Evolutionary conservation across 2,888 invertebrate genomes (phyloP).

Genomic region (Leucozona laternaria): DNA sequence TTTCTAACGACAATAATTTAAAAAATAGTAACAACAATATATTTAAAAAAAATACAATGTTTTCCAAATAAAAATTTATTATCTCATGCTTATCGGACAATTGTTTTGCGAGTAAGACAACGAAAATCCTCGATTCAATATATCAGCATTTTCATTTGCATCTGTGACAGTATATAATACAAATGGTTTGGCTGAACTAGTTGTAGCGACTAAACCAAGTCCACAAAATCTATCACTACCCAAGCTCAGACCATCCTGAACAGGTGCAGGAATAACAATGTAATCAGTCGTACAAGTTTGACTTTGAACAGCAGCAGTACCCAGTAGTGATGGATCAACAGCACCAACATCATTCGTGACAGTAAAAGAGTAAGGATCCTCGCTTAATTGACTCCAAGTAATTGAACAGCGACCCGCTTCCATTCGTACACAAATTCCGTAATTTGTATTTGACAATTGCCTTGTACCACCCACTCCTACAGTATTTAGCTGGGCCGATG

Average conservation of each 20-base stretch:
- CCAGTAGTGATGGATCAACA: conserved; percentile 86
- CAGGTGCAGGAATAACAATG: conserved; percentile 89
- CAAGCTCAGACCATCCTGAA: conserved; percentile 83
- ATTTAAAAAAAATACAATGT: neutral
- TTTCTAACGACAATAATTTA: too few species aligned
- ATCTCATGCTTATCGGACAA: conserved; percentile 84
- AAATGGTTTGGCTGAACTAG: conserved; percentile 87
- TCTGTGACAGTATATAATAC: conserved; percentile 90
- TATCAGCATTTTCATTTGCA: conserved; percentile 87
- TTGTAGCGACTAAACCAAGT: conserved; percentile 87
- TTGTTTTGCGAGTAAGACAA: conserved; percentile 88
- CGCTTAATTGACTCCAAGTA: conserved; percentile 86
- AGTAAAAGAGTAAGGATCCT: conserved; percentile 88
- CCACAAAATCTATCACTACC: conserved; percentile 91
- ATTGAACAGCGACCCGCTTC: conserved; percentile 90
- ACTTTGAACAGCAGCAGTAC: conserved; percentile 86
- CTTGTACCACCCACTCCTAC: conserved; percentile 87
- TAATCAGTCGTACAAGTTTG: conserved; percentile 89
- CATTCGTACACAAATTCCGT: conserved; percentile 91
- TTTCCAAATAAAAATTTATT: conserved; percentile 29
- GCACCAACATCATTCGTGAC: conserved; percentile 89
- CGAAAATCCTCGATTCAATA: conserved; percentile 90
- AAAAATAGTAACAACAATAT: too few species aligned
- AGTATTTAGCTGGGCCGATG: conserved; percentile 85
- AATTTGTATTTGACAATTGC: conserved; percentile 89